Evolutionary conservation across 1,140 invertebrate species (phyloP).

Genomic region (Pristionchus pacificus): DNA sequence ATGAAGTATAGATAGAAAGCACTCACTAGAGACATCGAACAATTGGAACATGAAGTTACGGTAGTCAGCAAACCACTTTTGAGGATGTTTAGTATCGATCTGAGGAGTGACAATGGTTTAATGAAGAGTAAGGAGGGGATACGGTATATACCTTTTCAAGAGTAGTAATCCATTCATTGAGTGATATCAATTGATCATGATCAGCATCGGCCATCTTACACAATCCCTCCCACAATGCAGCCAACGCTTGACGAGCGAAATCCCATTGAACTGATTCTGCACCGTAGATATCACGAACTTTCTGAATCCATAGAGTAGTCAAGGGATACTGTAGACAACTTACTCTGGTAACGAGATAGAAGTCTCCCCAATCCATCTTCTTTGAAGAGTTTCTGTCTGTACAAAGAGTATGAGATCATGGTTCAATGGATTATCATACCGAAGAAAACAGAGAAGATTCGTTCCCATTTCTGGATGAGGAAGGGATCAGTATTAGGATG

Average conservation of each 20-base stretch:
- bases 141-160: slow-evolving; percentile 24
- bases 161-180: slow-evolving; percentile 47
- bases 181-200: slow-evolving; percentile 44
- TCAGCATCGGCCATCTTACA: slow-evolving; percentile 46
- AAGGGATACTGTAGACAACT: slow-evolving; percentile 8
- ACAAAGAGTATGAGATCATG: slow-evolving; percentile 10
- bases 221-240: slow-evolving; percentile 46
- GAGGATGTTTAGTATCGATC: slow-evolving; percentile 27
- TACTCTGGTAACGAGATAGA: slow-evolving; percentile 46
- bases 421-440: slow-evolving; percentile 29
- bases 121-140: no score
- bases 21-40: slow-evolving; percentile 45
- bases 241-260: slow-evolving; percentile 44
- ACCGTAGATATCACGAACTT: slow-evolving; percentile 49
- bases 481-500: slow-evolving; percentile 44
- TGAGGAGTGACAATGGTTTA: no score
- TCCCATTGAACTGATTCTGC: slow-evolving; percentile 44
- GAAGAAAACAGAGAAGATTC: slow-evolving; percentile 54
- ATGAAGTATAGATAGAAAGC: slow-evolving; percentile 12
- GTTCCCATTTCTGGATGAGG: slow-evolving; percentile 47
- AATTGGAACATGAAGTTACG: slow-evolving; percentile 50
- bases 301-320: slow-evolving; percentile 27
- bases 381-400: slow-evolving; percentile 46
- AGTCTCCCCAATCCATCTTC: slow-evolving; percentile 45
- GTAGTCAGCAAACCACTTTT: slow-evolving; percentile 49